Conservation (phyloP, 2,888 invertebrate species). For the Electrophaes corylata region DNA sequence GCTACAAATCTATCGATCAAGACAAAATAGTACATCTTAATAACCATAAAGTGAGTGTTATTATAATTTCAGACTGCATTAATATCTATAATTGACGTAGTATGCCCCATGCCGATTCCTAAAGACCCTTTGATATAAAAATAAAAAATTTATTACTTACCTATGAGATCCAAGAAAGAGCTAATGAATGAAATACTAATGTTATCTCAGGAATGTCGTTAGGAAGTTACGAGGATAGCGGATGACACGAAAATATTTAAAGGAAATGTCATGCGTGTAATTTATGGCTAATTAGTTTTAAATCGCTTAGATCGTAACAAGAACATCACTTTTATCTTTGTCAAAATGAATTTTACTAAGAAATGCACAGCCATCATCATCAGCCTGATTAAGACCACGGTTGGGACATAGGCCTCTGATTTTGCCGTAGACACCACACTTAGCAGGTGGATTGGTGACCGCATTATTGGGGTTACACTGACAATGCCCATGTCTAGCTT, state of each 20-base stretch:
- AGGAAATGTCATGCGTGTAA: conserved; percentile 36
- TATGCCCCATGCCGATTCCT: no score
- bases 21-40: neutral
- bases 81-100: neutral
- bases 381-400: no score
- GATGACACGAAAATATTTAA: conserved; percentile 37
- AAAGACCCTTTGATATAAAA: neutral
- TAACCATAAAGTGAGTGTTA: neutral
- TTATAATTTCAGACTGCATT: neutral
- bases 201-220: conserved; percentile 40
- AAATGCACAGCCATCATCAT: neutral
- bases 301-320: conserved; percentile 32
- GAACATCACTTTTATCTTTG: conserved; percentile 12
- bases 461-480: no score
- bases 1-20: neutral
- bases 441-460: no score
- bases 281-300: conserved; percentile 38
- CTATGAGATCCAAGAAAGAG: conserved; percentile 20
- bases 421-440: no score
- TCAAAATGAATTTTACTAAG: neutral
- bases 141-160: conserved; percentile 35
- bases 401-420: no score
- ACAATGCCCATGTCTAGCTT: no score
- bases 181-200: conserved; percentile 23
- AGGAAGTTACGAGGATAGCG: conserved; percentile 37